phyloP scores from a whole-genome alignment of 2,113 vertebrate genomes.

The Oophaga pumilio region DNA sequence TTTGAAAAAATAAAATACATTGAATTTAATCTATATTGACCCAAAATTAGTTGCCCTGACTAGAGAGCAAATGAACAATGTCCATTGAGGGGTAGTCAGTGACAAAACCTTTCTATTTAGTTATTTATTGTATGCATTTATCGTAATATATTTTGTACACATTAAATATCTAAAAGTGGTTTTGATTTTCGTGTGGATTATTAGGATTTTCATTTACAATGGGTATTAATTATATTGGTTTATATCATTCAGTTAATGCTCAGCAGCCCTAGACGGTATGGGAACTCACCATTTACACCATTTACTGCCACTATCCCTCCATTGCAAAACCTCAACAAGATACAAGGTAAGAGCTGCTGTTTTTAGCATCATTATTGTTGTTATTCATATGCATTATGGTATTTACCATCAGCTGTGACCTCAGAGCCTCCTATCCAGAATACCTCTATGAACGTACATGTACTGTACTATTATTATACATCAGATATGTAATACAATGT shows the following conservation, averaged over 20 bases:
- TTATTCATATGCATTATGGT: background rate
- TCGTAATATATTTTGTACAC: too few species aligned
- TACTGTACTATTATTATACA: background rate
- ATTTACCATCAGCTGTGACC: background rate
- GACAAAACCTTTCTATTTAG: too few species aligned
- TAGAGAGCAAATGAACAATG: too few species aligned
- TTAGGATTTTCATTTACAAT: background rate
- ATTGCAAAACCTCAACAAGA: conserved; percentile 67
- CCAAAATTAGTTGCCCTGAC: too few species aligned
- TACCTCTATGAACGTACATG: background rate
- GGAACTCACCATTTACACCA: conserved; percentile 68
- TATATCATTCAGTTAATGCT: conserved; percentile 50
- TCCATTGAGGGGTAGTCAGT: too few species aligned
- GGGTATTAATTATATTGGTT: background rate
- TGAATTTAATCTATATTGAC: too few species aligned
- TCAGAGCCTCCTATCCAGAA: background rate
- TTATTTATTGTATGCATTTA: too few species aligned
- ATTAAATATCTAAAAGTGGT: too few species aligned
- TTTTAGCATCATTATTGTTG: background rate
- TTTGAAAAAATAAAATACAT: too few species aligned
- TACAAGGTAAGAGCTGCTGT: conserved; percentile 68
- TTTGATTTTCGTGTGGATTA: background rate
- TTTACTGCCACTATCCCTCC: conserved; percentile 73
- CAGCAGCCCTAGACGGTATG: conserved; percentile 71
- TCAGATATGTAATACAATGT: background rate